These are phyloP conservation scores for Chesias legatella DNA, from an alignment of 2,888 invertebrate species.

Conservation along the genomic window DNA sequence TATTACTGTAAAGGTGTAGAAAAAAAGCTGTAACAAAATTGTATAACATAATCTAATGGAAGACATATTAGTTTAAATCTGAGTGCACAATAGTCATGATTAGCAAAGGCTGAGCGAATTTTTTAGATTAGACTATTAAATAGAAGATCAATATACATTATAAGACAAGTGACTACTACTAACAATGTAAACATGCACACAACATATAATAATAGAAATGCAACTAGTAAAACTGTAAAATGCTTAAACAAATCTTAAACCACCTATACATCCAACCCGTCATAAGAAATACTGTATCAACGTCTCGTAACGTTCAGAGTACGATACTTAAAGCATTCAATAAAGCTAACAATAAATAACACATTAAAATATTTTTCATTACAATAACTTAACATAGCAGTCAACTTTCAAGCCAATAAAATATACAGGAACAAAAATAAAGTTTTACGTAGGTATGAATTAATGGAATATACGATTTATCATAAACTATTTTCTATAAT, in stretches of 20 bases:
- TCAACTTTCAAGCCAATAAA: conserved; percentile 70
- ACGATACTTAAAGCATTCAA: conserved; percentile 62
- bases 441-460: conserved; percentile 22
- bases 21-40: conserved; percentile 33
- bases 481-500: conserved; percentile 16
- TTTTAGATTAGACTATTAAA: conserved; percentile 37
- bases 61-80: conserved; percentile 64
- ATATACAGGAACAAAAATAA: conserved; percentile 37
- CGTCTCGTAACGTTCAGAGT: conserved; percentile 47
- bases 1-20: conserved; percentile 25
- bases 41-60: conserved; percentile 71
- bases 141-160: conserved; percentile 24
- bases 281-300: conserved; percentile 63
- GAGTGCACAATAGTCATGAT: conserved; percentile 38
- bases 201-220: conserved; percentile 37
- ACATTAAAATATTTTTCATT: conserved; percentile 77
- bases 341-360: conserved; percentile 81
- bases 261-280: conserved; percentile 60
- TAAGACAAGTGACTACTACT: conserved; percentile 18
- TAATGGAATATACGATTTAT: conserved; percentile 7
- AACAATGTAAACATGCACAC: conserved; percentile 19
- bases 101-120: conserved; percentile 33
- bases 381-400: conserved; percentile 79
- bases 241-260: conserved; percentile 50
- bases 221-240: conserved; percentile 46